Conservation (phyloP, 2,113 vertebrate genomes). For the Cynoglossus semilaevis region DNA sequence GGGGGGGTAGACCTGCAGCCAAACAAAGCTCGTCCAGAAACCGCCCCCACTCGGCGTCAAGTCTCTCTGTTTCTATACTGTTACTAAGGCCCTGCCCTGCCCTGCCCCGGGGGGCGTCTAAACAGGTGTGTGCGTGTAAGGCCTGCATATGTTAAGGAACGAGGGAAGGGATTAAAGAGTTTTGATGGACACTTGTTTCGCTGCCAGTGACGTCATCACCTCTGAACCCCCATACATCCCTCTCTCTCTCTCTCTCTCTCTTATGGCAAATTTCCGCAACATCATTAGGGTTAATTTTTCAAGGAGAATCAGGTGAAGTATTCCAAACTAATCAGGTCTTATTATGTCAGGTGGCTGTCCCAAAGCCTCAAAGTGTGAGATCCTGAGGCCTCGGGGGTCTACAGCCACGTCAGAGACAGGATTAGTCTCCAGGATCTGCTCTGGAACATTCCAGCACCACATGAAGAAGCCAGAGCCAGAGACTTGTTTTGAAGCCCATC, state of each 20-base stretch:
- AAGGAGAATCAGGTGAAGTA: slow-evolving; percentile 41
- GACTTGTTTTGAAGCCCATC: slow-evolving; percentile 13
- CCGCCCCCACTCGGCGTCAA: slow-evolving; percentile 29
- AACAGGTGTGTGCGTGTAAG: slow-evolving; percentile 51
- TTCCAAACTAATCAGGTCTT: slow-evolving; percentile 57
- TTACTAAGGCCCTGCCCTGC: slow-evolving; percentile 54
- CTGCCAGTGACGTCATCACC: slow-evolving; percentile 13
- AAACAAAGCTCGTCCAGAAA: slow-evolving; percentile 39
- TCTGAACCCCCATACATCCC: slow-evolving; percentile 21
- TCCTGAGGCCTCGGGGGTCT: slow-evolving; percentile 31
- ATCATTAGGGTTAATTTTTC: slow-evolving; percentile 2
- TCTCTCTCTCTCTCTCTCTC: slow-evolving; percentile 16
- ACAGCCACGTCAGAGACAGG: slow-evolving; percentile 45
- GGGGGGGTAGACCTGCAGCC: slow-evolving; percentile 25
- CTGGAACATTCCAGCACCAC: slow-evolving; percentile 53
- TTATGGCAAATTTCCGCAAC: slow-evolving; percentile 11
- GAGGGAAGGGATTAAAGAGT: slow-evolving; percentile 31
- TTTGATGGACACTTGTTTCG: slow-evolving; percentile 46
- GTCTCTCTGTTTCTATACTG: slow-evolving; percentile 45
- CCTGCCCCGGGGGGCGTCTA: slow-evolving; percentile 53
- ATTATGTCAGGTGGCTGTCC: slow-evolving; percentile 63
- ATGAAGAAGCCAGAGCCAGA: slow-evolving; percentile 38
- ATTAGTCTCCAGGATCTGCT: slow-evolving; percentile 58
- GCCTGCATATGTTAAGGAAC: slow-evolving; percentile 43
- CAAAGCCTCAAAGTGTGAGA: slow-evolving; percentile 57